phyloP scores from a whole-genome alignment of 2,113 vertebrate genomes.

The Larimichthys polyactis region DNA sequence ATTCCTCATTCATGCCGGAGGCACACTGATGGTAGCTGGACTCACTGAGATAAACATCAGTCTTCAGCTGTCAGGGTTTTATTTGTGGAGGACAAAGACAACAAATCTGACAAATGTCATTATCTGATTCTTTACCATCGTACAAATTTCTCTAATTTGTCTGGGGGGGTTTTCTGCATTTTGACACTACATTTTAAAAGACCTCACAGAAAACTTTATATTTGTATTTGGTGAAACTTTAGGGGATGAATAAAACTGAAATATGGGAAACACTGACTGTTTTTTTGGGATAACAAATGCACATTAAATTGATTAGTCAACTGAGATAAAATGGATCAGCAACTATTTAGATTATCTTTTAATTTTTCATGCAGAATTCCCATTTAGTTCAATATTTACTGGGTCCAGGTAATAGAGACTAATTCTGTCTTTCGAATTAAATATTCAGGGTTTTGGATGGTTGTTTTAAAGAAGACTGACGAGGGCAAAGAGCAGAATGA shows the following conservation, averaged over 20 bases:
- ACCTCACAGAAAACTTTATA: not conserved
- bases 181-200: not conserved
- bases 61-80: not conserved
- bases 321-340: too few species aligned
- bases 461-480: too few species aligned
- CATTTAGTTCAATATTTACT: too few species aligned
- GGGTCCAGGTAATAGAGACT: too few species aligned
- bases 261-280: not conserved
- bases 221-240: too few species aligned
- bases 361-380: too few species aligned
- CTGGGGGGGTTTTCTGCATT: not conserved
- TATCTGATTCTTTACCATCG: not conserved
- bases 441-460: too few species aligned
- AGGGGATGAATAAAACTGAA: not conserved
- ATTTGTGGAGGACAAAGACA: not conserved
- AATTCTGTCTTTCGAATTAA: too few species aligned
- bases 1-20: slow-evolving; percentile 46
- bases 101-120: not conserved
- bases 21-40: not conserved
- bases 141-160: too few species aligned
- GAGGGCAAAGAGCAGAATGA: not conserved
- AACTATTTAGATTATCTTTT: too few species aligned
- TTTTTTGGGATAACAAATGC: too few species aligned
- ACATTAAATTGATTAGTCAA: too few species aligned
- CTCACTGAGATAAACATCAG: not conserved